phyloP scores from a whole-genome alignment of 2,113 vertebrate genomes.

The Gorsachius goisagi region DNA sequence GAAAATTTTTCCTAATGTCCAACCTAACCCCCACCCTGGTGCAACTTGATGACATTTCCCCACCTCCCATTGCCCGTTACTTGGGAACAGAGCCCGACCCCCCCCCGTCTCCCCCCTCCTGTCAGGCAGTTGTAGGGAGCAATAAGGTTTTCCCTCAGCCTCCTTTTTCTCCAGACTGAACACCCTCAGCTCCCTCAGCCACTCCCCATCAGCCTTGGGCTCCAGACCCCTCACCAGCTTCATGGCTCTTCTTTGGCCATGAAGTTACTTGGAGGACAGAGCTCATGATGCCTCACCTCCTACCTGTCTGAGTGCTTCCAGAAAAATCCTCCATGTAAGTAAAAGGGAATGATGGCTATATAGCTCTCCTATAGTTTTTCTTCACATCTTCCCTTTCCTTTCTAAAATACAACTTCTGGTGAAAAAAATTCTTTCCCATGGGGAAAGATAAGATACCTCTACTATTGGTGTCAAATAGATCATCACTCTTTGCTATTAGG shows the following conservation, averaged over 20 bases:
- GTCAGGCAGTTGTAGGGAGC: neutral
- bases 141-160: no score
- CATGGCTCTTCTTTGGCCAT: fast-evolving
- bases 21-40: fast-evolving
- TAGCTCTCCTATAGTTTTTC: neutral
- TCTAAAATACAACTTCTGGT: neutral
- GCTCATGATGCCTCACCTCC: neutral
- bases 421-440: neutral
- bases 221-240: neutral
- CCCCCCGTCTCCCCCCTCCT: fast-evolving
- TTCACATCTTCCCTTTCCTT: neutral
- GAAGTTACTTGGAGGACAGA: neutral
- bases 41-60: neutral
- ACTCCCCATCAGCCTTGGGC: neutral
- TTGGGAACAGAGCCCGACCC: neutral
- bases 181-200: neutral
- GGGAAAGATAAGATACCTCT: neutral
- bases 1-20: neutral
- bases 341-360: neutral
- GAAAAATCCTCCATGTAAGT: neutral
- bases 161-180: no score
- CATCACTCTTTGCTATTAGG: no score
- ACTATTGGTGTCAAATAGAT: neutral
- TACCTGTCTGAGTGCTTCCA: neutral
- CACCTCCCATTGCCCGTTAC: fast-evolving